Evolutionary conservation across 2,113 vertebrate genomes (phyloP).

Genomic region (Indri indri): DNA sequence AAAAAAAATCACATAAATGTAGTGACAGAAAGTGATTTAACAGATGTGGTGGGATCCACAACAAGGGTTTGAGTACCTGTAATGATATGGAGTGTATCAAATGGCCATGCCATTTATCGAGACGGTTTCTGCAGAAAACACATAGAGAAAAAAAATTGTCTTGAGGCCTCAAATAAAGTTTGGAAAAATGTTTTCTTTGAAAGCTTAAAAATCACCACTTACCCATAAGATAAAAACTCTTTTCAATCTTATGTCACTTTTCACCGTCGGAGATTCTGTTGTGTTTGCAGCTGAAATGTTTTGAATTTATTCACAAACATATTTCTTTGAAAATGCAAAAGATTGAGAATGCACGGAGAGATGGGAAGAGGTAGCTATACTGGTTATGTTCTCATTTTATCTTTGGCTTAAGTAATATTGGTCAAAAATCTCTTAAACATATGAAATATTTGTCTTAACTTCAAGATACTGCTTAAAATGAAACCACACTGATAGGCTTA

Average conservation of each 20-base stretch:
- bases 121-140: neutral
- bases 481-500: neutral
- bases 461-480: neutral
- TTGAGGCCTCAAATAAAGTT: neutral
- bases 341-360: neutral
- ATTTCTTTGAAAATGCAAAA: neutral
- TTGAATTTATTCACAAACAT: neutral
- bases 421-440: conserved; percentile 15
- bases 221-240: neutral
- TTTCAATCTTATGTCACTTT: neutral
- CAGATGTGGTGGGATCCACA: neutral
- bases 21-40: neutral
- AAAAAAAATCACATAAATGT: neutral
- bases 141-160: neutral
- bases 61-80: neutral
- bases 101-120: neutral
- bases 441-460: conserved; percentile 29
- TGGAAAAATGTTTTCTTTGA: conserved; percentile 20
- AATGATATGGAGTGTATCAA: fast-evolving
- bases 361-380: neutral
- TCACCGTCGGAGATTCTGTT: neutral
- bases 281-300: neutral
- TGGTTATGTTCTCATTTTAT: neutral
- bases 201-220: neutral
- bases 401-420: neutral